Base-by-base conservation (phyloP, 2,888 invertebrate species). In the Branchinecta sandiegonensis region DNA sequence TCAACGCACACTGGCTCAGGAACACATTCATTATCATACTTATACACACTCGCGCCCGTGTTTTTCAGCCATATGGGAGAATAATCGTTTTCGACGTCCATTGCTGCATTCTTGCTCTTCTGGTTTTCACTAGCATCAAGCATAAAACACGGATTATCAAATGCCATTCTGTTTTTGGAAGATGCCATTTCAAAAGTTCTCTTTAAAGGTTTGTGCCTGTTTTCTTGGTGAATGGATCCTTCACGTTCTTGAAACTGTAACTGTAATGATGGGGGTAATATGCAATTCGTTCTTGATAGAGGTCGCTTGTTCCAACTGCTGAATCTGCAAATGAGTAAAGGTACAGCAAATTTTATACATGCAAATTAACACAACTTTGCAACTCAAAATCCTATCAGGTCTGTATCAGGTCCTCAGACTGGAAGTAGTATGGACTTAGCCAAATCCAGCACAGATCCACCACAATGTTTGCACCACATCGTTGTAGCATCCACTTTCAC, bases 51-150 rank as follows among this genome's bases (percentile, higher is more conserved):
- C 47, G 67, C 65, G 13, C 69, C 69, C 9, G 69, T 67, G 8
- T 65, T 69, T 48, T 69, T 69, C 67, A 67, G 47, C 69, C 69
- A 69, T 17, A 69, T 46, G 14, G 69, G 69, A 47, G 67, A 69
- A 65, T 69, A 69, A 14, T 68, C 65, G 48, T 65, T 56, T 56
- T 56, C 63, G n/a, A 17, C 14, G 23, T 23, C 23, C 23, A 17
- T n/a, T 17, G 63, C 14, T 56, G 23, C 23, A 56, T 56, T 56
- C n/a, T 23, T n/a, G 37, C 37, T 37, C 37, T 37, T 37, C 37
- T 37, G 37, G 63, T 23, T 56, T 23, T 56, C 63, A 56, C n/a
- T 23, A 17, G 63, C 14, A 17, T 56, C 63, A 8, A 56, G n/a
- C 23, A 17, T 56, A 56, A 56, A 56, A 56, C 63, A 56, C 8